Evolutionary conservation across 2,113 vertebrate genomes (phyloP), one percentile per base, ranked within the genome.

Genomic region (Struthidea cinerea): DNA sequence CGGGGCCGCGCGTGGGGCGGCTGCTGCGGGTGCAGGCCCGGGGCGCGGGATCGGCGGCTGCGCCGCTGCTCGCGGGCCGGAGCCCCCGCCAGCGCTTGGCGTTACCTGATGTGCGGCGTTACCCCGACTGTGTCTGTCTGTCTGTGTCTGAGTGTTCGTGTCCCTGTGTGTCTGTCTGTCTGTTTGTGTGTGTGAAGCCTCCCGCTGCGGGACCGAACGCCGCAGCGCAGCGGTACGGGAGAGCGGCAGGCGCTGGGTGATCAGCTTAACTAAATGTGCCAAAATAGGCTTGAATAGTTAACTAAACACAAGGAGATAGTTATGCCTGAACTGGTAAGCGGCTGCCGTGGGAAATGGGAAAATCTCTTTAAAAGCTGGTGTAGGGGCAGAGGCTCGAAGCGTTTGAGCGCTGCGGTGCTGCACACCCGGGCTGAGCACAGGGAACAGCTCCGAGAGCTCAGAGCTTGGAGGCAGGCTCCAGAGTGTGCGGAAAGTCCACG

Each of bases 391-490:
- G 37, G 12, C 28, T 50, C 56, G 60, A 7, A 33, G 71, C 28
- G 16, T 5, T 11, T 2, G 46, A 3, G 18, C 7, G n/a, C 42
- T 65, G 59, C 59, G 42, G 50, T 26, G 57, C 52, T 44, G 49
- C 32, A 1, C 44, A 4, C 2, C 2, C 65, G 1, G 55, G 11
- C 44, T 17, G 61, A 39, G 71, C 1, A 3, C 8, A 0, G 37
- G 12, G 49, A 27, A 4, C 47, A 14, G 3, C 60, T 11, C 4
- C 37, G 0, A 0, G 4, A 16, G 53, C 9, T 35, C 30, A 0
- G 42, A 4, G 37, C 20, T 6, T 23, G 24, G 2, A 22, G 46
- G 11, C 14, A n/a, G 35, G 17, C 3, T 14, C 7, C 15, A 1
- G 4, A 30, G 23, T 5, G 10, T 13, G 39, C 30, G 7, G 59